Conservation (phyloP, 1,140 invertebrate species). For the Battus philenor region DNA sequence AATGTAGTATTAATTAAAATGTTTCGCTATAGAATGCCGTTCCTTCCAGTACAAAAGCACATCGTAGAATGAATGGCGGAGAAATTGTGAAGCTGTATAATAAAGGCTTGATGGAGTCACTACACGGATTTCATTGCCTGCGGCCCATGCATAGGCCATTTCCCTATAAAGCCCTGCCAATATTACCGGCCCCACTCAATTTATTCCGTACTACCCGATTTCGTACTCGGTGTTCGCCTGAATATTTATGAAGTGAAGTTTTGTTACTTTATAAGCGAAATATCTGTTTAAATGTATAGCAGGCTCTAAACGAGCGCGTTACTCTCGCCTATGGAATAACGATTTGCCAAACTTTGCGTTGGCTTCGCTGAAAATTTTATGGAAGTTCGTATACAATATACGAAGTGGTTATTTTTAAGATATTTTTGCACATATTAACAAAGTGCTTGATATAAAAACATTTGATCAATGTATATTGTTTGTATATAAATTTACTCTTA, state of each 20-base stretch:
- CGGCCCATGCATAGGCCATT: slow-evolving; percentile 2
- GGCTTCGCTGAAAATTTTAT: background rate
- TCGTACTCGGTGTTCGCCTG: slow-evolving; percentile 31
- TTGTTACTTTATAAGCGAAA: slow-evolving; percentile 37
- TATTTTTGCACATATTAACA: no score
- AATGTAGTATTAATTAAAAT: no score
- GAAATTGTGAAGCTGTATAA: slow-evolving; percentile 3
- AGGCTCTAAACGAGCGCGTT: slow-evolving; percentile 12
- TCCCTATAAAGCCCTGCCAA: slow-evolving; percentile 23
- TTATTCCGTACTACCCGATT: slow-evolving; percentile 46
- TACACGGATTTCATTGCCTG: background rate
- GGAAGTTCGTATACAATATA: background rate
- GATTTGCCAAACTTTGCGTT: slow-evolving; percentile 16
- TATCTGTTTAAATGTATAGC: slow-evolving; percentile 20
- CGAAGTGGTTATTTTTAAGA: no score
- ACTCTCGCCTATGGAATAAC: slow-evolving; percentile 14
- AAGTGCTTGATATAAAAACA: no score
- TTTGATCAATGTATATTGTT: no score
- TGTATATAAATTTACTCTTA: no score
- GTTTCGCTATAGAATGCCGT: background rate
- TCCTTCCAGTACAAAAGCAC: background rate
- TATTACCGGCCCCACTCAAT: slow-evolving; percentile 35
- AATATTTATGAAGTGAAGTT: slow-evolving; percentile 54
- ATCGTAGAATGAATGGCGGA: background rate
- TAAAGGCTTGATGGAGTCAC: slow-evolving; percentile 7